These are phyloP conservation scores for Bergia sp. DNA, from an alignment of 92 coral and sea anemone species.

Conservation along the genomic window DNA sequence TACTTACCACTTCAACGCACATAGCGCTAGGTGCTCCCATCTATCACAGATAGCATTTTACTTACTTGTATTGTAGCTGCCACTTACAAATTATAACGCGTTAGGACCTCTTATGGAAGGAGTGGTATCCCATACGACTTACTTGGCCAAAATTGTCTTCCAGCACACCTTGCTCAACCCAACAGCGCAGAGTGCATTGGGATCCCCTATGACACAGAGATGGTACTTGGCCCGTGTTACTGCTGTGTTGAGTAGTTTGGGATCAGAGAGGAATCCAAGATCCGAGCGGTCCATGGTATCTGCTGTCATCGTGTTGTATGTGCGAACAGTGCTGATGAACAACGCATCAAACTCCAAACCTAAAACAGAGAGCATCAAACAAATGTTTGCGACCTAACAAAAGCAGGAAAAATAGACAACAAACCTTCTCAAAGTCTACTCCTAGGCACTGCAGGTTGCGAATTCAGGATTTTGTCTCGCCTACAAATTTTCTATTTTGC, in stretches of 20 bases:
- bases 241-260: conserved; percentile 90
- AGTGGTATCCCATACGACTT: not conserved
- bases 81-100: too few species aligned
- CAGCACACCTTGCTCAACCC: conserved; percentile 92
- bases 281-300: conserved; percentile 67
- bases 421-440: too few species aligned
- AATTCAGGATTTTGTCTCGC: too few species aligned
- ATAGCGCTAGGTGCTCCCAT: too few species aligned
- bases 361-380: conserved; percentile 23
- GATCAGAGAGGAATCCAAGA: conserved; percentile 89
- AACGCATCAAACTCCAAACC: conserved; percentile 94
- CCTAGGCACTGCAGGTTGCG: not conserved
- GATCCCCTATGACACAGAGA: conserved; percentile 87
- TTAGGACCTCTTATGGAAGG: not conserved
- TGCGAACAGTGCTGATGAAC: conserved; percentile 92
- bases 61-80: too few species aligned
- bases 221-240: conserved; percentile 92
- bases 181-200: conserved; percentile 88
- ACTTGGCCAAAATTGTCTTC: conserved; percentile 85
- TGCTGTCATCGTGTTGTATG: conserved; percentile 62
- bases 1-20: too few species aligned
- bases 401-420: not conserved
- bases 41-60: too few species aligned
- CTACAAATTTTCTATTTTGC: too few species aligned
- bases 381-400: not conserved